phyloP scores from a whole-genome alignment of 2,797 vertebrate species.

The Acanthurus lineatus region DNA sequence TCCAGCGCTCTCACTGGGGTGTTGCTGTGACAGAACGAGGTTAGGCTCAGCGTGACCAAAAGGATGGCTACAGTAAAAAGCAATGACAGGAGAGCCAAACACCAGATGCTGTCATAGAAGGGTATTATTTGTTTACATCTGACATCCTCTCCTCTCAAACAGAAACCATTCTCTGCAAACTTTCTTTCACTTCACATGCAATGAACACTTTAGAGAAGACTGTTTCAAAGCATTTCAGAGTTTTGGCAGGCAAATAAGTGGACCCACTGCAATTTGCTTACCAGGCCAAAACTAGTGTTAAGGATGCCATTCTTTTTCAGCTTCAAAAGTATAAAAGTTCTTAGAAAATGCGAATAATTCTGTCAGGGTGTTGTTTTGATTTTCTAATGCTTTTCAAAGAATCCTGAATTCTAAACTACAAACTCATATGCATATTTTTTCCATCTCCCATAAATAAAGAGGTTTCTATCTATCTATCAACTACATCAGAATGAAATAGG shows the following conservation, averaged over 20 bases:
- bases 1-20: conserved; percentile 56
- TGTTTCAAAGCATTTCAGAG: conserved; percentile 42
- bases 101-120: conserved; percentile 70
- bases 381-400: conserved; percentile 63
- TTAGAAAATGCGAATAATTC: conserved; percentile 55
- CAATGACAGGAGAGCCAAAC: conserved; percentile 55
- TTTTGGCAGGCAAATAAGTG: conserved; percentile 54
- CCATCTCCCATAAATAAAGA: conserved; percentile 45
- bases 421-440: conserved; percentile 57
- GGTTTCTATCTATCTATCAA: conserved; percentile 49
- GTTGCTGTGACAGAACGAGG: conserved; percentile 67
- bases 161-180: conserved; percentile 55
- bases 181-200: conserved; percentile 42
- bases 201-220: conserved; percentile 63
- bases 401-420: conserved; percentile 41
- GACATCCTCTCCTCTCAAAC: conserved; percentile 46
- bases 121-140: conserved; percentile 67
- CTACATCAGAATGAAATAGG: not conserved
- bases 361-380: conserved; percentile 61
- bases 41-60: conserved; percentile 60
- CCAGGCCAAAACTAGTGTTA: conserved; percentile 55
- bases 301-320: conserved; percentile 58
- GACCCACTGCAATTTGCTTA: conserved; percentile 60
- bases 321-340: conserved; percentile 40
- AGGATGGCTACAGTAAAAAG: conserved; percentile 67